These are phyloP conservation scores for Tachysurus vachellii DNA, from an alignment of 2,113 vertebrate genomes.

Conservation along the genomic window DNA sequence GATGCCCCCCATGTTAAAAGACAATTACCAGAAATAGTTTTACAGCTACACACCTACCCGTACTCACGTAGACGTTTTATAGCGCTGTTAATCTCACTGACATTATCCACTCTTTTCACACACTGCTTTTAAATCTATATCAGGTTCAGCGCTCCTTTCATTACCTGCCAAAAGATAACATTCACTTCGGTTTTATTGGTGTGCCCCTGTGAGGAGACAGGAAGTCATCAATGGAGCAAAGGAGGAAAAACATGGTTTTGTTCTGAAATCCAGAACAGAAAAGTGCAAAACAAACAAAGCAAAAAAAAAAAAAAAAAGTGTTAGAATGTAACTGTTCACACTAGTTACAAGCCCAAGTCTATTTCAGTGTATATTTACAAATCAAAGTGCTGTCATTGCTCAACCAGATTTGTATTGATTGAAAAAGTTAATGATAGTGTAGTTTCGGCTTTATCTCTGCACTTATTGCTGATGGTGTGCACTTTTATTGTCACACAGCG, in stretches of 20 bases:
- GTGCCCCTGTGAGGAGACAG: slow-evolving; percentile 12
- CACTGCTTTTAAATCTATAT: slow-evolving; percentile 54
- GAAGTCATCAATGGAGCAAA: slow-evolving; percentile 18
- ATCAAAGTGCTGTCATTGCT: neutral
- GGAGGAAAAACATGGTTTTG: slow-evolving; percentile 32
- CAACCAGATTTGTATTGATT: neutral
- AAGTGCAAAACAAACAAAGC: too few relatives aligned
- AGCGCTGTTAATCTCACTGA: slow-evolving; percentile 42
- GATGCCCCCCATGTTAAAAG: neutral
- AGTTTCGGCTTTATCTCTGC: slow-evolving; percentile 5
- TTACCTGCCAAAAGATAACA: slow-evolving; percentile 44
- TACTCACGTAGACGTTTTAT: slow-evolving; percentile 25
- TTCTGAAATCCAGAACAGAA: too few relatives aligned
- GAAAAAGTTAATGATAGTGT: neutral
- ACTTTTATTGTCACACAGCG: neutral
- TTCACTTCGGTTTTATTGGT: slow-evolving; percentile 36
- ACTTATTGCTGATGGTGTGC: neutral
- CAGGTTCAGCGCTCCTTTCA: slow-evolving; percentile 40
- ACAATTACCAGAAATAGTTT: slow-evolving; percentile 27
- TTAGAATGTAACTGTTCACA: neutral
- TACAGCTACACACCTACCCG: slow-evolving; percentile 20
- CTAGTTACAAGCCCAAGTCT: neutral
- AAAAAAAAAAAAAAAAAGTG: neutral
- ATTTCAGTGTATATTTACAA: neutral
- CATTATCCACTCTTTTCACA: slow-evolving; percentile 50